Evolutionary conservation across 2,888 invertebrate species (phyloP).

Genomic region (Mylabris sibirica): DNA sequence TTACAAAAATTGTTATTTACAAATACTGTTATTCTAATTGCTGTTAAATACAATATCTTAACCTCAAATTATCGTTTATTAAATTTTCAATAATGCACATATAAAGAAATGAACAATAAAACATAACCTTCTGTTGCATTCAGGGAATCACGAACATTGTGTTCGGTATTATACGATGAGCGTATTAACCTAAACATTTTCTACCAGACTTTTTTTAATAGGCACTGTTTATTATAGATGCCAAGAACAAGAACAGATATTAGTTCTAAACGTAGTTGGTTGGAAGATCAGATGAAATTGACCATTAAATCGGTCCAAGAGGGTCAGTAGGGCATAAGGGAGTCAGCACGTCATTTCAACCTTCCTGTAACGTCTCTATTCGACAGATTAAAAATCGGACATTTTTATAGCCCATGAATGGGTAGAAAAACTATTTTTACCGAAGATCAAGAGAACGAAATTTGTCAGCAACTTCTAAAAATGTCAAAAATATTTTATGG

Average conservation of each 20-base stretch:
- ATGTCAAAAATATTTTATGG: slow-evolving; percentile 4
- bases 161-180: background rate
- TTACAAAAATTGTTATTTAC: too few relatives aligned
- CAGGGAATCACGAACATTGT: background rate
- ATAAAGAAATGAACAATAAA: background rate
- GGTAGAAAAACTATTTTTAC: background rate
- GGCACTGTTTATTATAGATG: background rate
- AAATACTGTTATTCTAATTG: background rate
- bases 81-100: too few relatives aligned
- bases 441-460: background rate
- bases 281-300: slow-evolving; percentile 1
- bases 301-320: background rate
- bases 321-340: background rate
- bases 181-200: background rate
- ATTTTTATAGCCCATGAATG: background rate
- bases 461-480: background rate
- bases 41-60: too few relatives aligned
- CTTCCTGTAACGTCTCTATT: background rate
- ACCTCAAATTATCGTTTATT: background rate
- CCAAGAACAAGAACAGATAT: background rate
- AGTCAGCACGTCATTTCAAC: background rate
- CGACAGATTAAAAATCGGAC: background rate
- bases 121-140: background rate
- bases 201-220: background rate
- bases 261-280: background rate